Conservation (phyloP, 1,140 invertebrate species). For the Papilio polytes region DNA sequence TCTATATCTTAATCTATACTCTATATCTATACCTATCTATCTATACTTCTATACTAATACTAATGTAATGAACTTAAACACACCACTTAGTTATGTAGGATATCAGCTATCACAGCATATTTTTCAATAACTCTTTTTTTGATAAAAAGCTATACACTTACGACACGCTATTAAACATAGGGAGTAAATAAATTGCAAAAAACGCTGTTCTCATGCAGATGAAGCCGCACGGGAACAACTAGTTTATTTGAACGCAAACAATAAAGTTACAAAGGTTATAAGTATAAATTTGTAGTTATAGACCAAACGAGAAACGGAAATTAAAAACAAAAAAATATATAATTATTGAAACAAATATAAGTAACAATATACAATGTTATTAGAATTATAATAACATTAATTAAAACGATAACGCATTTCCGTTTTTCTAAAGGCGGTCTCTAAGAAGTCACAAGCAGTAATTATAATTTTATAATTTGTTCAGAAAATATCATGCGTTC, state of each 20-base stretch:
- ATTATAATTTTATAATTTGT: neutral
- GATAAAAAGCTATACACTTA: no score
- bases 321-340: constrained; percentile 36
- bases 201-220: no score
- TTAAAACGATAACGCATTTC: constrained; percentile 31
- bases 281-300: neutral
- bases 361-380: constrained; percentile 56
- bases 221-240: neutral
- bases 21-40: no score
- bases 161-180: no score
- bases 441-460: neutral
- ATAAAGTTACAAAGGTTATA: neutral
- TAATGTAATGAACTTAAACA: no score
- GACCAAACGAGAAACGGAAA: constrained; percentile 4
- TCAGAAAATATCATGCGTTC: neutral
- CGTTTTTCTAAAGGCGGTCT: neutral
- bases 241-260: neutral
- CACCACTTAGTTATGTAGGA: no score
- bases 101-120: no score
- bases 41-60: no score
- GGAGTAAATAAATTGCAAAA: no score
- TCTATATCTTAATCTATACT: no score
- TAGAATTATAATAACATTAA: constrained; percentile 46
- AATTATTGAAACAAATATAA: constrained; percentile 57
- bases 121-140: no score